phyloP scores from a whole-genome alignment of 2,113 vertebrate species.

The Tylochromis polylepis region DNA sequence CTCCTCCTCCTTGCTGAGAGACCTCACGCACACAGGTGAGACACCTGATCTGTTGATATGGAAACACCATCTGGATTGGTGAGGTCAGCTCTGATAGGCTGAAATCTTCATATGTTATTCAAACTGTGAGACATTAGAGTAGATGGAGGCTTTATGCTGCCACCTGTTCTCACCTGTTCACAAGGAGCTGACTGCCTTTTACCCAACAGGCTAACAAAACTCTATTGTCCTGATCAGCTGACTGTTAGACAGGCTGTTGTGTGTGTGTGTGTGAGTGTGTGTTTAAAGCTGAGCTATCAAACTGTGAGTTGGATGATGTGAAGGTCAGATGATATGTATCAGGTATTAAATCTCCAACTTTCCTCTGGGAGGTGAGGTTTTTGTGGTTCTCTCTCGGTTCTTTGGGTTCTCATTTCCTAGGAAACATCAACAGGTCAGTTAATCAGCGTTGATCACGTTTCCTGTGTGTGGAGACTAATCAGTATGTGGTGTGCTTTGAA shows the following conservation, averaged over 20 bases:
- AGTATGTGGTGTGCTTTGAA: background rate
- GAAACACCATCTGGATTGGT: background rate
- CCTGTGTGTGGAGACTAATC: background rate
- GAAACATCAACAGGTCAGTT: background rate
- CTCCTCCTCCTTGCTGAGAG: slow-evolving; percentile 7
- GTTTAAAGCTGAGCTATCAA: background rate
- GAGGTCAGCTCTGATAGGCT: background rate
- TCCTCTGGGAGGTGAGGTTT: background rate
- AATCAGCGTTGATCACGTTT: background rate
- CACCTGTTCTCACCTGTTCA: background rate
- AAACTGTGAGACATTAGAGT: background rate
- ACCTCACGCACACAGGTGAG: slow-evolving; percentile 23
- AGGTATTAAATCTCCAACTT: background rate
- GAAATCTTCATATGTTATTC: background rate
- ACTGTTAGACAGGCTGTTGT: background rate
- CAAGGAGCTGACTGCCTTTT: no score
- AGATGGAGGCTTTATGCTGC: background rate
- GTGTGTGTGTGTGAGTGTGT: no score
- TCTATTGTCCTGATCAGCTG: background rate
- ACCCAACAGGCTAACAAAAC: background rate
- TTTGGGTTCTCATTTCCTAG: background rate
- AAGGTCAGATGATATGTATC: background rate
- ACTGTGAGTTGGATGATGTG: background rate
- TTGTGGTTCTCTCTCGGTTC: background rate
- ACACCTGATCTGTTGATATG: background rate